Conservation (phyloP, 2,797 vertebrate genomes). For the Bucorvus abyssinicus region DNA sequence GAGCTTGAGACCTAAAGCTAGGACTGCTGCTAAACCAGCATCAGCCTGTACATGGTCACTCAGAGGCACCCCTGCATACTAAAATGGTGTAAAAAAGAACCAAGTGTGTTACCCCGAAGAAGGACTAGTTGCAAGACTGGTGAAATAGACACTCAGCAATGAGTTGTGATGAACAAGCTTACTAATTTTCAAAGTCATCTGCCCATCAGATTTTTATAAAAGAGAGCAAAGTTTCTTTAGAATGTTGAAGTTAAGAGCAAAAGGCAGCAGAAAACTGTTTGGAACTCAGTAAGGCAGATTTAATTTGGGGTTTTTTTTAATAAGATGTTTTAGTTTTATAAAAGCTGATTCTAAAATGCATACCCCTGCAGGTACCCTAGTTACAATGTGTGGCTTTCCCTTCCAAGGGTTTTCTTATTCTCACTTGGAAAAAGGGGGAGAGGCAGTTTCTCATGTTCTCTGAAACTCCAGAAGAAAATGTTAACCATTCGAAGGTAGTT, state of each 20-base stretch:
- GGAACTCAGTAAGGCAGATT: background rate
- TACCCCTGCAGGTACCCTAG: background rate
- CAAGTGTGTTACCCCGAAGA: background rate
- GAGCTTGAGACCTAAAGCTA: background rate
- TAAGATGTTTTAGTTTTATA: background rate
- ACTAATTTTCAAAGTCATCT: background rate
- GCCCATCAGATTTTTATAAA: background rate
- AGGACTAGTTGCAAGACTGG: background rate
- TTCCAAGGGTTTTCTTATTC: background rate
- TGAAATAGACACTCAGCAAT: background rate
- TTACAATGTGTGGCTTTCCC: background rate
- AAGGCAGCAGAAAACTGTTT: background rate
- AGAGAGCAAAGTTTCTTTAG: background rate
- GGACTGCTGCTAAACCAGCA: background rate
- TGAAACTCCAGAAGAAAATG: background rate
- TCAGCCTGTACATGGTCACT: background rate
- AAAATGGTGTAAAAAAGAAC: background rate
- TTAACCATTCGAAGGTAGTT: background rate
- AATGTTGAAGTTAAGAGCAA: background rate
- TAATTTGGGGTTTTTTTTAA: background rate
- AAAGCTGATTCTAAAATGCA: background rate
- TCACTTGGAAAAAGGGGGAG: background rate
- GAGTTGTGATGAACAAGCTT: background rate
- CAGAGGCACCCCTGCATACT: background rate
- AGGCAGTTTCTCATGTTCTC: background rate